These are phyloP conservation scores for Sycobia sp. DNA, from an alignment of 1,140 invertebrate genomes.

Conservation along the genomic window DNA sequence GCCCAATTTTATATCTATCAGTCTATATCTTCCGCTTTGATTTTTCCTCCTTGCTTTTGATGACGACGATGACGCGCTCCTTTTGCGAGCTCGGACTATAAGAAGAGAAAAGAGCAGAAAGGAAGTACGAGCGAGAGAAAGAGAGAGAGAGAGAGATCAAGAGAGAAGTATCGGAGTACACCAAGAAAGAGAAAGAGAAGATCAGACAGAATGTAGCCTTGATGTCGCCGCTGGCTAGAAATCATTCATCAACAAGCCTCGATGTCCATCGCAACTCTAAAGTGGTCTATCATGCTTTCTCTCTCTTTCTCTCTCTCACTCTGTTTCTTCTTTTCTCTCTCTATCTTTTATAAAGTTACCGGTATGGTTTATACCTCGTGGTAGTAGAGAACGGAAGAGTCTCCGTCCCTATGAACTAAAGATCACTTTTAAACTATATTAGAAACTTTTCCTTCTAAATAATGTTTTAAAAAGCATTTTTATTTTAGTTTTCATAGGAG, in stretches of 20 bases:
- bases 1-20: no score
- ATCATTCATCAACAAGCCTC: constrained; percentile 1
- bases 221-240: constrained; percentile 18
- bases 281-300: constrained; percentile 2
- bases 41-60: constrained; percentile 1
- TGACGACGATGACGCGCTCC: constrained; percentile 23
- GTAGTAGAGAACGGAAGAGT: neutral
- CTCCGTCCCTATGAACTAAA: constrained; percentile 1
- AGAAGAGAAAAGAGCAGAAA: neutral
- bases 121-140: no score
- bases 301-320: no score
- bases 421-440: neutral
- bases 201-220: constrained; percentile 6
- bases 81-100: constrained; percentile 1
- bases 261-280: neutral
- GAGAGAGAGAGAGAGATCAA: neutral
- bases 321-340: no score
- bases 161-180: no score
- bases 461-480: neutral
- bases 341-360: no score
- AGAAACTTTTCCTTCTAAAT: neutral
- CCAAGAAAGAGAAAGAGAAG: neutral
- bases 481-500: neutral
- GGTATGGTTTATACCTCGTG: neutral
- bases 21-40: constrained; percentile 8